Conservation (phyloP, 2,888 invertebrate species). For the Eupithecia pulchellata region DNA sequence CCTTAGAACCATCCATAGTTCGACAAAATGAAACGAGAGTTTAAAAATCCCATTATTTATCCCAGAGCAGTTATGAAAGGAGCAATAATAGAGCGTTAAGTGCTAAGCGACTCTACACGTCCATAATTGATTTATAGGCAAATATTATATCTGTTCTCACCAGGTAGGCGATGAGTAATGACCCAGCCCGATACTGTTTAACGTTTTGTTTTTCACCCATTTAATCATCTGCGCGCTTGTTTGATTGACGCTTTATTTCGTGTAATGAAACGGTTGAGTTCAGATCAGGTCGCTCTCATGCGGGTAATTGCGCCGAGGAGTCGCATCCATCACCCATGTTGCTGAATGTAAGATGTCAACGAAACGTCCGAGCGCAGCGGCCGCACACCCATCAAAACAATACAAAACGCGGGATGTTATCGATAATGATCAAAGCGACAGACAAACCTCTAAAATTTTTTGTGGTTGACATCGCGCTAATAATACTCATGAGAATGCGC, state of each 20-base stretch:
- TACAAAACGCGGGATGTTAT: conserved; percentile 83
- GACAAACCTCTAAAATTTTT: conserved; percentile 82
- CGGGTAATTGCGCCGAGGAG: conserved; percentile 50
- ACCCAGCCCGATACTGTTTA: conserved; percentile 65
- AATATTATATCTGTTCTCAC: conserved; percentile 83
- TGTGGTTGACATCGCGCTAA: conserved; percentile 85
- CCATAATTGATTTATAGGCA: conserved; percentile 82
- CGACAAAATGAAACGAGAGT: conserved; percentile 12
- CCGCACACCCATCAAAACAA: conserved; percentile 83
- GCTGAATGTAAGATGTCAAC: conserved; percentile 76
- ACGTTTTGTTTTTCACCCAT: conserved; percentile 71
- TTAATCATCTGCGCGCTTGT: conserved; percentile 63
- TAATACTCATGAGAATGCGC: conserved; percentile 85
- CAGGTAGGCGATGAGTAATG: conserved; percentile 73
- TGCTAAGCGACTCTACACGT: conserved; percentile 69
- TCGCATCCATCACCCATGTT: conserved; percentile 73
- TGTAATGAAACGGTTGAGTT: conserved; percentile 47
- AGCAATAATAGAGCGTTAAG: conserved; percentile 72
- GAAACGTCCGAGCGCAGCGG: conserved; percentile 67
- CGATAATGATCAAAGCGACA: conserved; percentile 82
- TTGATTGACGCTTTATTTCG: conserved; percentile 70
- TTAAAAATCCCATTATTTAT: conserved; percentile 33
- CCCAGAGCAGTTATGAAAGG: conserved; percentile 58
- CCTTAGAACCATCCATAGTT: neutral
- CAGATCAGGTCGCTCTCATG: conserved; percentile 30